A percentile compares a stretch with the other conserved stretches of the same genome.
phyloP scores from a whole-genome alignment of 2,888 invertebrate genomes.

The Lithodes maja region DNA sequence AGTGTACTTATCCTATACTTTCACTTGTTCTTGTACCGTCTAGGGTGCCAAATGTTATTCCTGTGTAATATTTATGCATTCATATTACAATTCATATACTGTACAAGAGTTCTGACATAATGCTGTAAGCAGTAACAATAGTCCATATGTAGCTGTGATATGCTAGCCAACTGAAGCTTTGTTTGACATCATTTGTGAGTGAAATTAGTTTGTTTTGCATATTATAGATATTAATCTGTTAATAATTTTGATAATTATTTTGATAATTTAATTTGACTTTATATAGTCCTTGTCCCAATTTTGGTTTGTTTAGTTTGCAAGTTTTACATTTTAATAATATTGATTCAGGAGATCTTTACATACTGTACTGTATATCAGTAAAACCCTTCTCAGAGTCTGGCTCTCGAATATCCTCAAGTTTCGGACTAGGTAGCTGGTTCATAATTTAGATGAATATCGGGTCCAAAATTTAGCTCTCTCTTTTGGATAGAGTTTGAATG shows the following conservation, averaged over 20 bases:
- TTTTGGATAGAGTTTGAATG: too few species aligned
- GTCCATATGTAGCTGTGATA: slow-evolving; percentile 38
- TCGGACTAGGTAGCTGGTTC: too few species aligned
- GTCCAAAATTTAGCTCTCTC: too few species aligned
- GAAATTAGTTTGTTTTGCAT: not conserved
- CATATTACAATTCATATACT: not conserved
- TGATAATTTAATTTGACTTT: not conserved
- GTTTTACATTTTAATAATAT: too few species aligned
- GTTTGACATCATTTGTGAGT: not conserved
- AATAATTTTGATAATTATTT: not conserved
- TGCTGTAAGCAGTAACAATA: slow-evolving; percentile 27
- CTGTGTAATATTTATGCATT: slow-evolving; percentile 9
- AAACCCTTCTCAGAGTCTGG: too few species aligned
- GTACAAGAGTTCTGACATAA: slow-evolving; percentile 14
- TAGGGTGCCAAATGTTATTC: slow-evolving; percentile 36
- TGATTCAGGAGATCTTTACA: too few species aligned
- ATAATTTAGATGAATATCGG: too few species aligned
- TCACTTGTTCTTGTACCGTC: slow-evolving; percentile 21
- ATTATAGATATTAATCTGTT: not conserved
- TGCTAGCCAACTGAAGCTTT: not conserved
- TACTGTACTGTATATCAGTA: too few species aligned
- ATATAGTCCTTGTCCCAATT: too few species aligned
- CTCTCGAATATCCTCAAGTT: too few species aligned
- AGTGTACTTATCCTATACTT: slow-evolving; percentile 24
- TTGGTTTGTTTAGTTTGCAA: too few species aligned